phyloP scores from a whole-genome alignment of 2,888 invertebrate species.

The Xylota segnis region DNA sequence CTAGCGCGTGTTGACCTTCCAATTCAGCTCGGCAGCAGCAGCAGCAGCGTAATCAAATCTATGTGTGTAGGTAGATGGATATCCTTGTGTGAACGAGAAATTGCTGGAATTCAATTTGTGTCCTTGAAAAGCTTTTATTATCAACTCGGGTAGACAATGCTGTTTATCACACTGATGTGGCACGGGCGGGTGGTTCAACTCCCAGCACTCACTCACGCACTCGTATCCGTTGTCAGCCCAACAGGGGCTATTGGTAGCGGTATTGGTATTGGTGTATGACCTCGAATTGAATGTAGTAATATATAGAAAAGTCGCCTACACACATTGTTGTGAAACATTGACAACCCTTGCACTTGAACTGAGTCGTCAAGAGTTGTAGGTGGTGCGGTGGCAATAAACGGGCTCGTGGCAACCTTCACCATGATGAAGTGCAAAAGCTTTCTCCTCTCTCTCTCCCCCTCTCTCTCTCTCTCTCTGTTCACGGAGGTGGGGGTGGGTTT shows the following conservation, averaged over 20 bases:
- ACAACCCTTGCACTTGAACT: conserved; percentile 75
- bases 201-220: conserved; percentile 11
- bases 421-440: conserved; percentile 58
- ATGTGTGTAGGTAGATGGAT: conserved; percentile 53
- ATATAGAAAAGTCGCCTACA: conserved; percentile 15
- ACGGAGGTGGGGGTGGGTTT: background rate
- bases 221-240: background rate
- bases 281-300: conserved; percentile 45
- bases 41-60: conserved; percentile 42
- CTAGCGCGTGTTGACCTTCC: conserved; percentile 69
- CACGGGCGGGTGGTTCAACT: conserved; percentile 3
- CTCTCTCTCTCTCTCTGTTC: background rate
- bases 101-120: conserved; percentile 70
- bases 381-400: conserved; percentile 55
- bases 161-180: conserved; percentile 44
- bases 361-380: conserved; percentile 26
- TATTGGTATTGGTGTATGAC: conserved; percentile 27
- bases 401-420: conserved; percentile 71
- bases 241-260: background rate
- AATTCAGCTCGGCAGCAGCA: conserved; percentile 35
- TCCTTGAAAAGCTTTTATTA: conserved; percentile 72
- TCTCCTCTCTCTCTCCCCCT: background rate
- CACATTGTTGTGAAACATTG: conserved; percentile 22
- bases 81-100: conserved; percentile 56
- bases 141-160: conserved; percentile 64